Conservation (phyloP, 2,888 invertebrate species). For the Panzeria rudis region DNA sequence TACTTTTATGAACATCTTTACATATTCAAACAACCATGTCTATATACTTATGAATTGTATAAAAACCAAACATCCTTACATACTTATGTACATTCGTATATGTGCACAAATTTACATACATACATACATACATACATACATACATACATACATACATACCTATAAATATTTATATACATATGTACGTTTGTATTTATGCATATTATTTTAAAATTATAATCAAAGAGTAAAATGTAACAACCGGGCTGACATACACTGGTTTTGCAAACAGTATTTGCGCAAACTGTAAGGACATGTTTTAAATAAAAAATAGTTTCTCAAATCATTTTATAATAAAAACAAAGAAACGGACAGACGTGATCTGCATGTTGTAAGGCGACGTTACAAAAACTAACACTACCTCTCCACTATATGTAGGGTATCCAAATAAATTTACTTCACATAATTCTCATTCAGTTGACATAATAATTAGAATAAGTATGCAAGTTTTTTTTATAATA, state of each 20-base stretch:
- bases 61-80: constrained; percentile 41
- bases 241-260: constrained; percentile 21
- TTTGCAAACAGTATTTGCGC: constrained; percentile 34
- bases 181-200: constrained; percentile 21
- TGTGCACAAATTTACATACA: constrained; percentile 61
- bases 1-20: constrained; percentile 11
- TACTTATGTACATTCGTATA: not conserved
- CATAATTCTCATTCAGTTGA: too few relatives aligned
- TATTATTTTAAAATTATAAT: constrained; percentile 80
- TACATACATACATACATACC: not conserved
- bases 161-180: constrained; percentile 48
- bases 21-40: constrained; percentile 24
- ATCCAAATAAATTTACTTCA: too few relatives aligned
- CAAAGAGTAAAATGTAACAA: constrained; percentile 66
- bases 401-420: too few relatives aligned
- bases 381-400: too few relatives aligned
- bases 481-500: too few relatives aligned
- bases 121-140: not conserved
- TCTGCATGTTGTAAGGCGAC: too few relatives aligned
- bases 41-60: constrained; percentile 36
- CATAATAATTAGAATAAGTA: too few relatives aligned
- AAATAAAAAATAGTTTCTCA: not conserved
- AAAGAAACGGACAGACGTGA: not conserved
- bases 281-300: constrained; percentile 1
- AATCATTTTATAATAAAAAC: too few relatives aligned